These are phyloP conservation scores for Tangara arthus DNA, from an alignment of 2,797 vertebrate species.

Conservation along the genomic window DNA sequence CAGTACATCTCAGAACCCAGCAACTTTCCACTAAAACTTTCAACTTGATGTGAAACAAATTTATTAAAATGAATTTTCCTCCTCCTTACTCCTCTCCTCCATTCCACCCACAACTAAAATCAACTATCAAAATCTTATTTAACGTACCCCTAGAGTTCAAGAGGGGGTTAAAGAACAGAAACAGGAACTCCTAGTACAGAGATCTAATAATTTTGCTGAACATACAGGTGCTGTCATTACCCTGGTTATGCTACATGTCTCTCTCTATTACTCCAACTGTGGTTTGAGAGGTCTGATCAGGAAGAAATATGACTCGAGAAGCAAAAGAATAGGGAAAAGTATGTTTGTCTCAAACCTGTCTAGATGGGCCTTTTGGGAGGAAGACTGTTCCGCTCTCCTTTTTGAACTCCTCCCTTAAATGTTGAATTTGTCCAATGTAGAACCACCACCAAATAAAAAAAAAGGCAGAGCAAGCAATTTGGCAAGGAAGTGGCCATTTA, in stretches of 20 bases:
- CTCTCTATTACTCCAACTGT: background rate
- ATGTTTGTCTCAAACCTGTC: background rate
- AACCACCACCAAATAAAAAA: background rate
- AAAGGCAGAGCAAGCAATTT: background rate
- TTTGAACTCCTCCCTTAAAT: background rate
- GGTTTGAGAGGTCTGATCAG: background rate
- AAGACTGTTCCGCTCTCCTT: background rate
- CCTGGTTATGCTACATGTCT: background rate
- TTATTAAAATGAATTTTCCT: background rate
- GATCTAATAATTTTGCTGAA: background rate
- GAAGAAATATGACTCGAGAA: background rate
- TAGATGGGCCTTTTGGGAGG: background rate
- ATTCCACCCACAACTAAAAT: background rate
- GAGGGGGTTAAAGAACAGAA: background rate
- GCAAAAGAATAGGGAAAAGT: background rate
- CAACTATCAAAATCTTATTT: background rate
- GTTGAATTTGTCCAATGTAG: background rate
- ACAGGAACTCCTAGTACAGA: background rate
- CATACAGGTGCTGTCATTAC: background rate
- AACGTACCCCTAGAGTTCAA: background rate
- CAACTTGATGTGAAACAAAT: background rate
- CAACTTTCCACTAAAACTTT: background rate
- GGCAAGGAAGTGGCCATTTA: background rate
- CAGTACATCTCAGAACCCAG: background rate
- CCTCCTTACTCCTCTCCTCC: background rate